These are phyloP conservation scores for Dendrocincla tyrannina DNA, from an alignment of 2,797 vertebrate species.

Conservation along the genomic window DNA sequence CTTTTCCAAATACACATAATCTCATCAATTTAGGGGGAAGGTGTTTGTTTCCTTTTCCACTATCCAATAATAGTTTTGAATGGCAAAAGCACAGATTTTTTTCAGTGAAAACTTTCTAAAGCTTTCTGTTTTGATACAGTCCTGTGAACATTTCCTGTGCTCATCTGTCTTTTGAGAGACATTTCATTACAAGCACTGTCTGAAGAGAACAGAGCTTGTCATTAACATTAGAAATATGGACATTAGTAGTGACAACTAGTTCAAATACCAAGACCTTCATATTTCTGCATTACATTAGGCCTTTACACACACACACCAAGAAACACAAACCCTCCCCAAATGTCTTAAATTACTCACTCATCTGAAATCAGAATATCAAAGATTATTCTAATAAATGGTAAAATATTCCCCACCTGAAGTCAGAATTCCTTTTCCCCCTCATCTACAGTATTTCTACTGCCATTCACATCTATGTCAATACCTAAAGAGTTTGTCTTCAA, in stretches of 20 bases:
- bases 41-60: not conserved
- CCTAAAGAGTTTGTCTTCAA: not conserved
- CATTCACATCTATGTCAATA: not conserved
- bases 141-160: not conserved
- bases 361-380: not conserved
- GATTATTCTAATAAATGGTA: not conserved
- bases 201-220: not conserved
- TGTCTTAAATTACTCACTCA: not conserved
- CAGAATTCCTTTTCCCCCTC: not conserved
- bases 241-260: not conserved
- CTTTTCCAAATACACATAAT: not conserved
- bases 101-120: conserved; percentile 17
- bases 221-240: not conserved
- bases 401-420: not conserved
- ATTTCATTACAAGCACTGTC: not conserved
- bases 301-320: not conserved
- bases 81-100: not conserved
- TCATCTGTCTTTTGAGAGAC: not conserved
- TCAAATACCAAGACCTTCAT: not conserved
- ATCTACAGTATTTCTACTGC: not conserved
- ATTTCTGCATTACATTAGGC: not conserved
- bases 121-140: not conserved
- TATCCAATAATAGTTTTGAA: conserved; percentile 41
- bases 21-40: conserved; percentile 19
- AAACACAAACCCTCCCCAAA: not conserved